A percentile compares a stretch with the other conserved stretches of the same genome.
phyloP scores from a whole-genome alignment of 2,888 invertebrate species.

The Chrysolina americana region DNA sequence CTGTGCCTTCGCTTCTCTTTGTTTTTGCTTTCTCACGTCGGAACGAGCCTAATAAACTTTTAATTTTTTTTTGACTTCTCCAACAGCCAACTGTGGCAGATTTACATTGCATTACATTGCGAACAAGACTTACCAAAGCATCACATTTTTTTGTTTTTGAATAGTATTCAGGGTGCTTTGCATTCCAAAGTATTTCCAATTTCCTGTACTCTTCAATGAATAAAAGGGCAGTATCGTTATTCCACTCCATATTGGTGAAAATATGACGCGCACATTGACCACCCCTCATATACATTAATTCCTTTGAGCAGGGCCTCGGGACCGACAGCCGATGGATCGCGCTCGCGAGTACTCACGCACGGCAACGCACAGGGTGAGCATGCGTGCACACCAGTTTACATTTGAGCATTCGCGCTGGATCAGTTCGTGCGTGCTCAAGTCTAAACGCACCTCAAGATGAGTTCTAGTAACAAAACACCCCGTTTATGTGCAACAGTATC shows the following conservation, averaged over 20 bases:
- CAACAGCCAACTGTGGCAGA: too few relatives aligned
- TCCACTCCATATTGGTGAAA: neutral
- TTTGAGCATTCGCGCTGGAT: neutral
- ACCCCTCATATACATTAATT: too few relatives aligned
- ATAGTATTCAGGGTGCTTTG: too few relatives aligned
- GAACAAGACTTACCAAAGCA: too few relatives aligned
- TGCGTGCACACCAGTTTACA: neutral
- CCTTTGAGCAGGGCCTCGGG: neutral
- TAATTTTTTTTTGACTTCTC: neutral
- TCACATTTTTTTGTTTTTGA: too few relatives aligned
- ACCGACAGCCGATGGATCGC: conserved; percentile 6
- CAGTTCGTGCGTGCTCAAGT: neutral
- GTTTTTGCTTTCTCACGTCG: neutral
- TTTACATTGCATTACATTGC: too few relatives aligned
- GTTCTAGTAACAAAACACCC: too few relatives aligned
- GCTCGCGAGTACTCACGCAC: neutral
- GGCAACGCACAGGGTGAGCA: neutral
- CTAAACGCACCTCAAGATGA: conserved; percentile 1
- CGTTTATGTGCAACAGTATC: too few relatives aligned
- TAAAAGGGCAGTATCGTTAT: neutral
- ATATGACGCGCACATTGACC: neutral
- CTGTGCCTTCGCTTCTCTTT: neutral
- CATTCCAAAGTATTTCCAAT: too few relatives aligned
- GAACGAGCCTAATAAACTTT: neutral
- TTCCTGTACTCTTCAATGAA: too few relatives aligned